A percentile compares a stretch with the other conserved stretches of the same genome.
Conservation (phyloP, 1,140 invertebrate genomes). For the Brachionus plicatilis region DNA sequence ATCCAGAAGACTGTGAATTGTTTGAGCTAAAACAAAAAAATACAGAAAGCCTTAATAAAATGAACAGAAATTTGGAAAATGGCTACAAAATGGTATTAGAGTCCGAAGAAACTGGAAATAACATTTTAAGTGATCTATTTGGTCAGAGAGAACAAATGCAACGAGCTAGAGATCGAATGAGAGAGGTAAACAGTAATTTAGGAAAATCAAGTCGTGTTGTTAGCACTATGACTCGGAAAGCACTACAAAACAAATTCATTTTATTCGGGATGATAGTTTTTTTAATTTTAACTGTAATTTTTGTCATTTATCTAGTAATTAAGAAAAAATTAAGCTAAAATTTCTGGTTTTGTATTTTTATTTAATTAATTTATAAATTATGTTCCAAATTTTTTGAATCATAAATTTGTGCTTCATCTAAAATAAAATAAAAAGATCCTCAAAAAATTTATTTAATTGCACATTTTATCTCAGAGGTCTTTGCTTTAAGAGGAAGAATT, state of each 20-base stretch:
- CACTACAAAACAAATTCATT: slow-evolving; percentile 32
- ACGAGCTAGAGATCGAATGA: slow-evolving; percentile 6
- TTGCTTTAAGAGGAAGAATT: too few relatives aligned
- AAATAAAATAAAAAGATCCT: not conserved
- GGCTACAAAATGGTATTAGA: slow-evolving; percentile 34
- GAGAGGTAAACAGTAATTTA: slow-evolving; percentile 17
- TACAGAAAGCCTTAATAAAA: not conserved
- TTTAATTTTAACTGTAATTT: not conserved
- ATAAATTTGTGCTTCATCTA: not conserved
- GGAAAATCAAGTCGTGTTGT: slow-evolving; percentile 33
- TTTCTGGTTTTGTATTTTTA: not conserved
- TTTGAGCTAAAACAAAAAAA: slow-evolving; percentile 14
- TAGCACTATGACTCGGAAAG: not conserved
- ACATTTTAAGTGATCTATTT: slow-evolving; percentile 30
- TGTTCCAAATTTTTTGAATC: not conserved
- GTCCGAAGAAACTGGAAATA: slow-evolving; percentile 33
- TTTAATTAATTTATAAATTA: not conserved
- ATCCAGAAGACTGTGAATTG: slow-evolving; percentile 10
- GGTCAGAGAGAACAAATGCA: slow-evolving; percentile 28
- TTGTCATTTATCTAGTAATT: slow-evolving; percentile 30
- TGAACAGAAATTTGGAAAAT: slow-evolving; percentile 34
- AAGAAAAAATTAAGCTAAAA: slow-evolving; percentile 37
- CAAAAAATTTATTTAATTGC: too few relatives aligned
- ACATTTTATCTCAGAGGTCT: too few relatives aligned
- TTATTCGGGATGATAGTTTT: not conserved